phyloP scores from a whole-genome alignment of 1,140 invertebrate genomes.

The Polypedilum vanderplanki region DNA sequence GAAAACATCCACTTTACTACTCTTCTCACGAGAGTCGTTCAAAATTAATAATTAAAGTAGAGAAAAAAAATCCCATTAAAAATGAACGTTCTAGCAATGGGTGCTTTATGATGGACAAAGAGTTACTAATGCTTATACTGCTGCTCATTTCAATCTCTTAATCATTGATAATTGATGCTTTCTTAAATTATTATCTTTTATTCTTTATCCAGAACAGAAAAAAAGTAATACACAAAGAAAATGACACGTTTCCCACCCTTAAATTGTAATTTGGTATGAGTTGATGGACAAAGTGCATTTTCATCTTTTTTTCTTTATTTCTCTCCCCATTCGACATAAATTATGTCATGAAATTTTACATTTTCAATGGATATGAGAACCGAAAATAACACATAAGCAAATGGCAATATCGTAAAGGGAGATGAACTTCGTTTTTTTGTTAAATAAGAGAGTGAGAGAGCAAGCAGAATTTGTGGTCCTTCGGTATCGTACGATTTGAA shows the following conservation, averaged over 20 bases:
- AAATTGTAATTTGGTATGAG: not conserved
- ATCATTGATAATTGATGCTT: conserved; percentile 19
- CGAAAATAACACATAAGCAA: not conserved
- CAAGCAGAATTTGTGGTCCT: not conserved
- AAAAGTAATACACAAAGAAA: not conserved
- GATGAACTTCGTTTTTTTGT: not conserved
- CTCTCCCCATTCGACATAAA: conserved; percentile 14
- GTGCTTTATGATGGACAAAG: not conserved
- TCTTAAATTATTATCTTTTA: conserved; percentile 20
- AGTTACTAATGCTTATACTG: not conserved
- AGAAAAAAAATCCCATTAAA: not conserved
- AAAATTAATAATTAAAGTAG: conserved; percentile 23
- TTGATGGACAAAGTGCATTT: conserved; percentile 10
- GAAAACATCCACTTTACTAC: not conserved
- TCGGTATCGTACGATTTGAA: conserved; percentile 9
- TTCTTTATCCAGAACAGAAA: too few relatives aligned
- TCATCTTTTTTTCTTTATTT: not conserved
- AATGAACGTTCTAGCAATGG: not conserved
- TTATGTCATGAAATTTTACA: conserved; percentile 27
- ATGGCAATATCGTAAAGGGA: not conserved
- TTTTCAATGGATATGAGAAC: not conserved
- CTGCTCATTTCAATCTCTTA: conserved; percentile 12
- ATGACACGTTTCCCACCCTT: not conserved
- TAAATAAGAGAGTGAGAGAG: not conserved
- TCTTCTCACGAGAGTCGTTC: not conserved